A percentile compares a stretch with the other conserved stretches of the same genome.
phyloP scores from a whole-genome alignment of 1,140 invertebrate species.

The Episyrphus balteatus region DNA sequence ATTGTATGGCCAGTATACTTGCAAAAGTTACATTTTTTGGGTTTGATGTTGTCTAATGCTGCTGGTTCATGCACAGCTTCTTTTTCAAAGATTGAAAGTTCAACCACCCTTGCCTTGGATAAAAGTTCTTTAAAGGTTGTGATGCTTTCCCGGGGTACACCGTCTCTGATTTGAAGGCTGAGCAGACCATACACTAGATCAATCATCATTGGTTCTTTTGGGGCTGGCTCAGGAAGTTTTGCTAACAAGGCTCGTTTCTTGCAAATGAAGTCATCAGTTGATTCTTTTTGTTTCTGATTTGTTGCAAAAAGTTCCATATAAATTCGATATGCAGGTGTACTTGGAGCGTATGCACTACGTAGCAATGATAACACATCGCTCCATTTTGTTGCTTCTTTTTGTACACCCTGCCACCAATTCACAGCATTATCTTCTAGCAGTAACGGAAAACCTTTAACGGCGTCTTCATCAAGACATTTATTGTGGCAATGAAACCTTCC shows the following conservation, averaged over 20 bases:
- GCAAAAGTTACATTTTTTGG: no score
- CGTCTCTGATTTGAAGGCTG: constrained; percentile 5
- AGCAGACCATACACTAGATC: constrained; percentile 11
- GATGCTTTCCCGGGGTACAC: constrained; percentile 2
- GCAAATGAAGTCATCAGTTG: constrained; percentile 5
- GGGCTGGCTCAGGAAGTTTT: not conserved
- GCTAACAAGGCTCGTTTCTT: constrained; percentile 6
- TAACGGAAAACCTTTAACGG: constrained; percentile 14
- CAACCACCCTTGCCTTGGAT: not conserved
- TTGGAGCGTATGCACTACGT: constrained; percentile 1
- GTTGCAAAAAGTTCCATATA: constrained; percentile 6
- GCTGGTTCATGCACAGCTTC: no score
- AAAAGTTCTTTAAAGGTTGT: constrained; percentile 5
- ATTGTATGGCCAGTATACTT: no score
- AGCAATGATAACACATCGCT: constrained; percentile 6
- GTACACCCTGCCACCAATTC: no score
- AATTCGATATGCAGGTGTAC: constrained; percentile 6
- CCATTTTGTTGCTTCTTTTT: not conserved
- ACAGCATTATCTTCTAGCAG: constrained; percentile 7
- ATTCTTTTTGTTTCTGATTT: constrained; percentile 4
- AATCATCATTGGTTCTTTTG: constrained; percentile 3
- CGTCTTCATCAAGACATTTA: constrained; percentile 12
- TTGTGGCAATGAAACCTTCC: constrained; percentile 13
- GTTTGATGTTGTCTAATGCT: no score
- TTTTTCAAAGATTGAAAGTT: not conserved